These are phyloP conservation scores for Bombyx huttoni DNA, from an alignment of 2,888 invertebrate species.

Conservation along the genomic window DNA sequence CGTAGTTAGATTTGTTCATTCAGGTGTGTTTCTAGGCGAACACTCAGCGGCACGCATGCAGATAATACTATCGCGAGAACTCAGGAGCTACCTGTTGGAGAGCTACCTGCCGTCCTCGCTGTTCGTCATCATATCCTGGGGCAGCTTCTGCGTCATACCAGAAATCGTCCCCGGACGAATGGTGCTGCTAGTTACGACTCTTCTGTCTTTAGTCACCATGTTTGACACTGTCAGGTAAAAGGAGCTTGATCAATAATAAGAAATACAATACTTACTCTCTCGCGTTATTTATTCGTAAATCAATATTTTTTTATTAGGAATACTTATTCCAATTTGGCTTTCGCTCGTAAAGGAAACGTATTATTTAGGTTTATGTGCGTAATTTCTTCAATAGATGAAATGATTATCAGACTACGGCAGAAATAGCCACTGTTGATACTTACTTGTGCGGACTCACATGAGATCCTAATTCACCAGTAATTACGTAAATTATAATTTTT, in stretches of 20 bases:
- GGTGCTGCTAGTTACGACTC: conserved; percentile 75
- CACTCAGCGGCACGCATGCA: conserved; percentile 74
- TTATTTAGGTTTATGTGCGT: no score
- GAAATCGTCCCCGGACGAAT: conserved; percentile 77
- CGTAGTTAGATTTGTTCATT: neutral
- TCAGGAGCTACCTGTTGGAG: conserved; percentile 74
- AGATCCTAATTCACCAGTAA: no score
- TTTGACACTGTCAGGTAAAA: conserved; percentile 75
- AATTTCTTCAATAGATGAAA: no score
- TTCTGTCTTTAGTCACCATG: conserved; percentile 76
- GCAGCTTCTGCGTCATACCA: conserved; percentile 76
- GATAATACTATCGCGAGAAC: conserved; percentile 74
- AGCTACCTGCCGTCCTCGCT: conserved; percentile 76
- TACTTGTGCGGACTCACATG: no score
- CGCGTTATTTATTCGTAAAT: no score
- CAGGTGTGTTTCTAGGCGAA: conserved; percentile 49
- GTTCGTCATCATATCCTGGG: conserved; percentile 78
- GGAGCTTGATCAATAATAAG: neutral
- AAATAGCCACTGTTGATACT: no score
- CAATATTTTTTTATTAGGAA: no score
- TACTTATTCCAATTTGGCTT: no score
- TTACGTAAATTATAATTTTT: no score
- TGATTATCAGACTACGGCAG: no score
- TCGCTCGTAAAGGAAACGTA: no score
- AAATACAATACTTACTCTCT: no score